Percentiles rank a stretch among this genome's conserved stretches.
phyloP scores from a whole-genome alignment of 1,140 invertebrate genomes.

The Dinoponera quadriceps region DNA sequence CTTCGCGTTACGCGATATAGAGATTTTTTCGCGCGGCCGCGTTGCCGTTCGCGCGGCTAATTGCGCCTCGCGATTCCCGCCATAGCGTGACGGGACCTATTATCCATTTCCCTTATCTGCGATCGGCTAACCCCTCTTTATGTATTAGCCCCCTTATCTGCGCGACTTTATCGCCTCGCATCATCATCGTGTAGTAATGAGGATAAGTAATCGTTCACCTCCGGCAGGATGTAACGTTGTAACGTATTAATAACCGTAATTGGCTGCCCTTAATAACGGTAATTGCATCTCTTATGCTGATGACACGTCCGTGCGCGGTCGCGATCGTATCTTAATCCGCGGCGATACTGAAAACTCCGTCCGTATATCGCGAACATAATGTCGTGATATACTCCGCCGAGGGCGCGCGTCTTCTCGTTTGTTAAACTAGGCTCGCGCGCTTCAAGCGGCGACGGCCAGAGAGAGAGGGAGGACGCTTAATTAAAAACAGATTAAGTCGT shows the following conservation, averaged over 20 bases:
- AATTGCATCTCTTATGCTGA: conserved; percentile 59
- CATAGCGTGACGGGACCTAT: conserved; percentile 52
- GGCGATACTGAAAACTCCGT: conserved; percentile 38
- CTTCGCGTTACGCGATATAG: conserved; percentile 32
- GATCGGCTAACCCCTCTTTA: conserved; percentile 59
- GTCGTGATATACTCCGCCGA: background rate
- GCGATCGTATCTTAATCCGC: conserved; percentile 47
- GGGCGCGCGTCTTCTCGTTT: background rate
- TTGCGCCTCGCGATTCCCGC: conserved; percentile 56
- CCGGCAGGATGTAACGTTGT: conserved; percentile 51
- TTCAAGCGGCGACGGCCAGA: background rate
- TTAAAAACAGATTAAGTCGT: conserved; percentile 23
- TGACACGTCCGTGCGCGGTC: conserved; percentile 44
- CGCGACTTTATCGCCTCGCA: conserved; percentile 53
- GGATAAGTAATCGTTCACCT: conserved; percentile 55
- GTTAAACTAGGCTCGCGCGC: conserved; percentile 2
- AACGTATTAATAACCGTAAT: conserved; percentile 59
- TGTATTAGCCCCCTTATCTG: conserved; percentile 48
- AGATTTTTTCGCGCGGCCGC: conserved; percentile 45
- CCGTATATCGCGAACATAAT: conserved; percentile 8
- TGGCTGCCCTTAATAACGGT: conserved; percentile 53
- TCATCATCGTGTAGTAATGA: conserved; percentile 59
- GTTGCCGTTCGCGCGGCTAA: conserved; percentile 43
- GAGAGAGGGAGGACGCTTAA: conserved; percentile 4
- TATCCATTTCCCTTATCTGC: conserved; percentile 56